A percentile compares a stretch with the other conserved stretches of the same genome.
Evolutionary conservation across 2,797 vertebrate species (phyloP).

Genomic region (Poliocrania exsul): DNA sequence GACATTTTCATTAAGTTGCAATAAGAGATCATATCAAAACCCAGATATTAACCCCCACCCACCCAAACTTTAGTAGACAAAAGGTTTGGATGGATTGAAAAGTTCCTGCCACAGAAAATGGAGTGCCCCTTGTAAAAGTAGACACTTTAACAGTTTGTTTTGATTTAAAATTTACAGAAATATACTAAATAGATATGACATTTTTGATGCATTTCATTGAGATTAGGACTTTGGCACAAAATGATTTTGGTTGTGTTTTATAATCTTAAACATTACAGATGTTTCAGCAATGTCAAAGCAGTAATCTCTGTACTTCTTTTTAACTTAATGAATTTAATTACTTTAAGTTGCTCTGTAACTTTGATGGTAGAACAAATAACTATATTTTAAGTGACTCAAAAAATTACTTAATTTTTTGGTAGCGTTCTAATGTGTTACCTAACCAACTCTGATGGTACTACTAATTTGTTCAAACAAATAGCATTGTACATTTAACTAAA

Average conservation of each 20-base stretch:
- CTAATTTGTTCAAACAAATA: slow-evolving; percentile 1
- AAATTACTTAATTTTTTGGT: neutral
- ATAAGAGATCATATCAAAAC: neutral
- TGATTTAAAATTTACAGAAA: neutral
- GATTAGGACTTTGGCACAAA: neutral
- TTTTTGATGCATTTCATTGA: neutral
- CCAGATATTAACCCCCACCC: neutral
- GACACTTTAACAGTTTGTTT: neutral
- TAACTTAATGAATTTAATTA: neutral
- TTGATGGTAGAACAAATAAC: slow-evolving; percentile 22
- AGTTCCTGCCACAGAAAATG: neutral
- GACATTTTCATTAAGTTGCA: neutral
- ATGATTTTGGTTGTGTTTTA: neutral
- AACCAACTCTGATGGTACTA: neutral
- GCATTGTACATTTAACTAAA: neutral
- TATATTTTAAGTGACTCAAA: slow-evolving; percentile 13
- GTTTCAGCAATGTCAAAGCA: neutral
- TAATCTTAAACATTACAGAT: neutral
- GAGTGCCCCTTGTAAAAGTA: neutral
- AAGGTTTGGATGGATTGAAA: neutral
- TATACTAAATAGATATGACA: neutral
- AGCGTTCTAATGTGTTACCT: neutral
- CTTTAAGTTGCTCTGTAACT: neutral
- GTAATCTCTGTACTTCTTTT: neutral
- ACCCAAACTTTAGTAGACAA: neutral